Evolutionary conservation across 2,113 vertebrate genomes (phyloP).

Genomic region (Uria lomvia): DNA sequence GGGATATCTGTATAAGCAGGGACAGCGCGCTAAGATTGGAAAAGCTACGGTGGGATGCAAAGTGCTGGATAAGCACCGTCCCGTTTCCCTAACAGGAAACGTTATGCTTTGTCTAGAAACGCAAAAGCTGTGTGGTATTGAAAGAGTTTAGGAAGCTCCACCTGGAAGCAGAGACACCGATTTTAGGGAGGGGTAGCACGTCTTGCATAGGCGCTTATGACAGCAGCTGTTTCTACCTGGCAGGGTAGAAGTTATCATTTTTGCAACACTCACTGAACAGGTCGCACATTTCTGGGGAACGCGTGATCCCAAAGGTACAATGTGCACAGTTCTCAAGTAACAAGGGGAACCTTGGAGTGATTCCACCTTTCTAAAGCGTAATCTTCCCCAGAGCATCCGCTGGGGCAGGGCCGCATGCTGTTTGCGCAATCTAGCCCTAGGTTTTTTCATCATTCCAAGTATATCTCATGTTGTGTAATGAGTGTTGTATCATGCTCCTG

Average conservation of each 20-base stretch:
- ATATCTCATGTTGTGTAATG: background rate
- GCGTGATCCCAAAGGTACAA: background rate
- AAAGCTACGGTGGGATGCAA: rapidly evolving
- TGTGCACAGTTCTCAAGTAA: background rate
- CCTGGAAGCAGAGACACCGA: background rate
- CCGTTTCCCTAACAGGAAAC: background rate
- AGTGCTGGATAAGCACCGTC: background rate
- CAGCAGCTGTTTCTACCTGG: background rate
- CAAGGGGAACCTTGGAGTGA: background rate
- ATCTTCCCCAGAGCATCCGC: background rate
- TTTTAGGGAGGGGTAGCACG: background rate
- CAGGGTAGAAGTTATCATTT: background rate
- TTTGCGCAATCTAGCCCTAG: background rate
- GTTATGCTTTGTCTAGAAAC: background rate
- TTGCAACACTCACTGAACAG: background rate
- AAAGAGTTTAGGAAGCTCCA: background rate
- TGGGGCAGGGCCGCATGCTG: background rate
- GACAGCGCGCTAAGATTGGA: rapidly evolving
- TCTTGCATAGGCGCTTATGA: background rate
- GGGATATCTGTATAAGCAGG: background rate
- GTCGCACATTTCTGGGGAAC: background rate
- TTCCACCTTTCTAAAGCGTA: background rate
- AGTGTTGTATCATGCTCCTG: background rate
- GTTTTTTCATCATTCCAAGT: background rate
- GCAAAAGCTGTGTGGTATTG: background rate